Conservation (phyloP, 2,888 invertebrate species). For the Julus scandinavius region DNA sequence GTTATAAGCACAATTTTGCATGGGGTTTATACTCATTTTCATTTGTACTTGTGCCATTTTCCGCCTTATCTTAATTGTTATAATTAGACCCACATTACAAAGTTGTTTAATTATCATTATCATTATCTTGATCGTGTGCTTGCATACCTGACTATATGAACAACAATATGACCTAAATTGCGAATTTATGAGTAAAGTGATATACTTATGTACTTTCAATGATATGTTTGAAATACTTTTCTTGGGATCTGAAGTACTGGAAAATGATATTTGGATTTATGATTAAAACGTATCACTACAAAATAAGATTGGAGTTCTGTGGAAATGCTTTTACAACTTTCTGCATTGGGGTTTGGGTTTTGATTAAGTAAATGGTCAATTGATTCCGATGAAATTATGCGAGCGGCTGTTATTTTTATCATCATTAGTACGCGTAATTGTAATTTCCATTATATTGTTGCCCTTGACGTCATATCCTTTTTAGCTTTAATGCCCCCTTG, state of each 20-base stretch:
- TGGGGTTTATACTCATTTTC: not conserved
- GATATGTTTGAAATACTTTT: not conserved
- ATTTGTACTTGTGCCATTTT: slow-evolving; percentile 13
- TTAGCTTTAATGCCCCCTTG: not conserved
- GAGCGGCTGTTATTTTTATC: not conserved
- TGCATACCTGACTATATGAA: not conserved
- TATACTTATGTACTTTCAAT: not conserved
- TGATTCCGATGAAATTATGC: no score
- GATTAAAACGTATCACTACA: no score
- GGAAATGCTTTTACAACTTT: no score
- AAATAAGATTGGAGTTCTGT: no score
- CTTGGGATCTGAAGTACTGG: not conserved
- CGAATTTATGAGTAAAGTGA: not conserved
- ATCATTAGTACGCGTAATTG: no score
- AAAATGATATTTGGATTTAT: not conserved
- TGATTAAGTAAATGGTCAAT: no score
- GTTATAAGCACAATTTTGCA: not conserved
- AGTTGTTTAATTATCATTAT: slow-evolving; percentile 33
- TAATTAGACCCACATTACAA: slow-evolving; percentile 13
- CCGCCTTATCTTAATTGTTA: not conserved
- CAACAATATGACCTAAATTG: not conserved
- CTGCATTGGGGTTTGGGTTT: no score
- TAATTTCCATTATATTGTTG: not conserved
- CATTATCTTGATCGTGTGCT: not conserved
- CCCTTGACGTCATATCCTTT: not conserved